Evolutionary conservation across 2,797 vertebrate species (phyloP), one percentile per base, ranked within the genome.

Genomic region (Leucoraja ocellata): DNA sequence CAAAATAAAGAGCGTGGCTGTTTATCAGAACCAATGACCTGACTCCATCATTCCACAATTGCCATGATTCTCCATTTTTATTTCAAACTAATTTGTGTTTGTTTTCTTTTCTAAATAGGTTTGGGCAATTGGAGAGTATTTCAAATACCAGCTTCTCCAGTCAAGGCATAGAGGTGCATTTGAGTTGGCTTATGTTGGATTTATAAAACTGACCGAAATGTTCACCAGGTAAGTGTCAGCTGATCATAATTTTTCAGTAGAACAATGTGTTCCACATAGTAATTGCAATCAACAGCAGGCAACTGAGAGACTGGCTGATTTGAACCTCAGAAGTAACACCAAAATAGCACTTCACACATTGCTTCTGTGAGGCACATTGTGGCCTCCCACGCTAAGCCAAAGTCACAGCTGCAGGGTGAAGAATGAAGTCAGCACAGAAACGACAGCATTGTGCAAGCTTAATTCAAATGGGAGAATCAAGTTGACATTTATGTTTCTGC

Each of bases 151-250:
- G 95, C 97, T 99, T 93, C 96, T 99, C 93, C 98, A 99, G 93
- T 99, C 99, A 80, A 98, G 99, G 93, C 99, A 99, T 95, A 97
- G 99, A 94, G 99, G 99, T 79, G 98, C 98, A 36, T 99, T 99
- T 96, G 99, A 99, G 95, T 95, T 99, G 96, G 98, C 98, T 23
- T 99, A 99, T 0, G 97, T 98, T 95, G 99, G 98, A 93, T 99
- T 99, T 93, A 98, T 98, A 68, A 98, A 97, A 78, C 98, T 99
- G 94, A 99, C 97, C 0, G 98, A 98, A 95, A 97, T 96, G 96
- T 96, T 99, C 79, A 97, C 97, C 97, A 98, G 98, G 99, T 99
- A 97, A 95, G 93, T 36, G 13, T 11, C 58, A 86, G 13, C 58
- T 28, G 8, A 76, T 10, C 16, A 36, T 74, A 10, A 23, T 39